These are phyloP conservation scores for Enhydra lutris DNA, from an alignment of 2,113 vertebrate genomes.

Conservation along the genomic window DNA sequence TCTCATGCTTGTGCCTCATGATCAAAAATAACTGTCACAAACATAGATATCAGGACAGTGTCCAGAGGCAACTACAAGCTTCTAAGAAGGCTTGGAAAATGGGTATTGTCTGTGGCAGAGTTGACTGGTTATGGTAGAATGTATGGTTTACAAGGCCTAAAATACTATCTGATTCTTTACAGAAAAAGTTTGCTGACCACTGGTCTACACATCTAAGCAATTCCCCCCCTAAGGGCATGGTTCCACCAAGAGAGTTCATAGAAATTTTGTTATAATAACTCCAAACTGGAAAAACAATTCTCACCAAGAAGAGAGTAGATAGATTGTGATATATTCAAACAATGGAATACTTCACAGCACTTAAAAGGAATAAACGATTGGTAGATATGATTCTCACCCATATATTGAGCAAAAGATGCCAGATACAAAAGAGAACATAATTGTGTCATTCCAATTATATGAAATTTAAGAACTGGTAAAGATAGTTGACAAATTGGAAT, in stretches of 20 bases:
- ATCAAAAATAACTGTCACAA: background rate
- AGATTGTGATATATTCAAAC: background rate
- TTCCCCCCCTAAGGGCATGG: background rate
- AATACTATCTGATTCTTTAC: background rate
- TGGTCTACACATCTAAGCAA: background rate
- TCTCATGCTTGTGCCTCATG: background rate
- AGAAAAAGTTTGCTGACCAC: background rate
- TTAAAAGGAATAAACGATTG: background rate
- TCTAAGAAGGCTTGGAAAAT: background rate
- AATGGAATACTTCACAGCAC: background rate
- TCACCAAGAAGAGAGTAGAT: background rate
- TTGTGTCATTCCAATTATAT: background rate
- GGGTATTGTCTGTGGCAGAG: background rate
- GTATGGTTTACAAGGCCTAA: background rate
- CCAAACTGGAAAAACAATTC: background rate
- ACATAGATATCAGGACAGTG: background rate
- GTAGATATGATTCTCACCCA: background rate
- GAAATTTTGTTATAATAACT: background rate
- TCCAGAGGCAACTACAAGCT: background rate
- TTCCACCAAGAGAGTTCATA: background rate
- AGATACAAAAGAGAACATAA: background rate
- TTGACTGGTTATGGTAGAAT: background rate
- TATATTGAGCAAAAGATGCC: background rate
- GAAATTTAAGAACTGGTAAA: background rate
- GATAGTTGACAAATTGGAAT: background rate